Conservation (phyloP, 2,113 vertebrate species). For the Leucosticte australis region DNA sequence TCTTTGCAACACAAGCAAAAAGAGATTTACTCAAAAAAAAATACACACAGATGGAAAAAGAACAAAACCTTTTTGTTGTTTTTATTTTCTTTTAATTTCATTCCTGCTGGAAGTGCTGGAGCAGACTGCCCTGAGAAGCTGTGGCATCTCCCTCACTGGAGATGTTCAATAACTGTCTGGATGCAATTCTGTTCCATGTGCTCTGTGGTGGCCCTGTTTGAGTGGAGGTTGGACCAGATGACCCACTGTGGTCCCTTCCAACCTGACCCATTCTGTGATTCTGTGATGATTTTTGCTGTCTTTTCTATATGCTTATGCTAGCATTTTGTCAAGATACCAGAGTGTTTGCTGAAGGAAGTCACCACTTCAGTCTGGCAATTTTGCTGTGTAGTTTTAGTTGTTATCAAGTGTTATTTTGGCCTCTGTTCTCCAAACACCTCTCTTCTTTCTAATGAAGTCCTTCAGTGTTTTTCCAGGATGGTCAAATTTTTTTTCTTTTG, state of each 20-base stretch:
- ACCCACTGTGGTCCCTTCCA: background rate
- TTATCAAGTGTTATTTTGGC: background rate
- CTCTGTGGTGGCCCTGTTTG: background rate
- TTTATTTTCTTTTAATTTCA: background rate
- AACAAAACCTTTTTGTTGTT: background rate
- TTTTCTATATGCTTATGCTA: background rate
- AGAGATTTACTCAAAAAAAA: background rate
- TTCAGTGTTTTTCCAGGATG: background rate
- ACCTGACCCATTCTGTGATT: background rate
- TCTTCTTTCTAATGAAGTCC: background rate
- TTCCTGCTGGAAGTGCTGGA: background rate
- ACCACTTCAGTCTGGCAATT: background rate
- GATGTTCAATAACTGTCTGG: background rate
- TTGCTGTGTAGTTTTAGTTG: background rate
- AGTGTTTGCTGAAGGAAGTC: background rate
- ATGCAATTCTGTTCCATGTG: background rate
- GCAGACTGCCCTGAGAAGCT: background rate
- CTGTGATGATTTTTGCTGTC: background rate
- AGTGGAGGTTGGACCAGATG: background rate
- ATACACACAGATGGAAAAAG: background rate
- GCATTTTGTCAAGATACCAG: background rate
- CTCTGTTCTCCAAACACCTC: background rate
- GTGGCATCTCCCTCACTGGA: background rate
- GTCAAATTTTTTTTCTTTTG: background rate
- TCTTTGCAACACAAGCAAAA: background rate